Evolutionary conservation across 1,140 invertebrate species (phyloP).

Genomic region (Chrysoperla carnea): DNA sequence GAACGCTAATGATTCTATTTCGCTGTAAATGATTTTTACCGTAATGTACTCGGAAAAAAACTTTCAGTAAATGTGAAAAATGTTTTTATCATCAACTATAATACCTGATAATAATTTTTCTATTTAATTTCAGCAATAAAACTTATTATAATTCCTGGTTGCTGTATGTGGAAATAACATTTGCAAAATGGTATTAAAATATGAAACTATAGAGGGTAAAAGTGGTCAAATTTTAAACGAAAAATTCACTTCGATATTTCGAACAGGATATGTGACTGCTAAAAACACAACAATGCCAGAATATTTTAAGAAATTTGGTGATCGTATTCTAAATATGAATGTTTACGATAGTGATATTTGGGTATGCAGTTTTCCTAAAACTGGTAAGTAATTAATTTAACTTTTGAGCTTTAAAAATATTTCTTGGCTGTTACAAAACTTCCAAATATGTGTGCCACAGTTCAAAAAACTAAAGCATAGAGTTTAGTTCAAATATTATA

Average conservation of each 20-base stretch:
- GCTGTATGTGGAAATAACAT: not conserved
- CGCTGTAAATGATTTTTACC: no score
- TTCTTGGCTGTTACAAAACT: no score
- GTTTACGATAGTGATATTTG: not conserved
- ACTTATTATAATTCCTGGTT: not conserved
- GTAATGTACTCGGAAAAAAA: no score
- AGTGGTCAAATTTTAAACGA: not conserved
- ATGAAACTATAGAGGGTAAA: not conserved
- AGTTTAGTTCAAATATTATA: no score
- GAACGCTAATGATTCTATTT: no score
- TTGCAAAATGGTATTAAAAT: not conserved
- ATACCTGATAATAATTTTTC: no score
- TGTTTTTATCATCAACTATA: no score
- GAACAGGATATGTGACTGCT: not conserved
- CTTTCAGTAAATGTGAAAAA: no score
- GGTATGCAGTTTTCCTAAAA: not conserved
- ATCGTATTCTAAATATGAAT: not conserved
- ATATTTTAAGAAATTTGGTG: not conserved
- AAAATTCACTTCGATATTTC: not conserved
- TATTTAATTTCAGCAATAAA: no score
- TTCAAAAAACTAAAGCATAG: no score
- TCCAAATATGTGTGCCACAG: no score
- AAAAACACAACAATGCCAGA: not conserved
- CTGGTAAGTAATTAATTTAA: not conserved
- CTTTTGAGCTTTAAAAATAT: not conserved